Percentiles rank a stretch among this genome's conserved stretches.
phyloP scores from a whole-genome alignment of 2,797 vertebrate genomes.

The Macrochelys suwanniensis region DNA sequence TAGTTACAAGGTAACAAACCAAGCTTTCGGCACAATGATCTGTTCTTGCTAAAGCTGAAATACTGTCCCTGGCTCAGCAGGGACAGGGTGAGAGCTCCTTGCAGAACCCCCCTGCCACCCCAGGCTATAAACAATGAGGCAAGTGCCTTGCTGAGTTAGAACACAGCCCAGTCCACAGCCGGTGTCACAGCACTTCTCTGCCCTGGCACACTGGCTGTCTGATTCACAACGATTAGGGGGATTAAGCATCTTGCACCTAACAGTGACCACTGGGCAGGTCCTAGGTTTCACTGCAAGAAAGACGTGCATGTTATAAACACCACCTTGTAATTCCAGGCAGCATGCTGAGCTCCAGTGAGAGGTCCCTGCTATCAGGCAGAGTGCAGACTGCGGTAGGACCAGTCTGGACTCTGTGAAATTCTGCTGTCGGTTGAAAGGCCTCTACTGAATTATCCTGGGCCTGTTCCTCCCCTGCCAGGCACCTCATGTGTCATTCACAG shows the following conservation, averaged over 20 bases:
- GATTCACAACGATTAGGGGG: not conserved
- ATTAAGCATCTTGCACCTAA: not conserved
- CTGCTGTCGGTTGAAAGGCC: not conserved
- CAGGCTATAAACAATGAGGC: not conserved
- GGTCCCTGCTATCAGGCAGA: too few relatives aligned
- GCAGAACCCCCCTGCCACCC: too few relatives aligned
- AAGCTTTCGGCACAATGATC: not conserved
- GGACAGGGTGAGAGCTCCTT: not conserved
- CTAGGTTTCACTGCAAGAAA: not conserved
- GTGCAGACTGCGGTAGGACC: not conserved
- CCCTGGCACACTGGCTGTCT: accelerated
- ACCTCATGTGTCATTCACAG: not conserved
- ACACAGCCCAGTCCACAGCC: not conserved
- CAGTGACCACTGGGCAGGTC: not conserved
- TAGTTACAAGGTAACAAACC: not conserved
- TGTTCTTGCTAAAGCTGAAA: not conserved
- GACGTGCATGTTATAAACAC: not conserved
- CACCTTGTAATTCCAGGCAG: not conserved
- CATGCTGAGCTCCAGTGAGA: not conserved
- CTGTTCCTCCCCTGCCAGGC: not conserved
- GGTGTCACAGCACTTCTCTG: not conserved
- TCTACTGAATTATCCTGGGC: not conserved
- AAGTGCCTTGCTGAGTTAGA: not conserved
- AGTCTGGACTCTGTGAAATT: not conserved
- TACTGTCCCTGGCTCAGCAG: not conserved